Evolutionary conservation across 2,797 vertebrate species (phyloP).

Genomic region (Poliocrania exsul): DNA sequence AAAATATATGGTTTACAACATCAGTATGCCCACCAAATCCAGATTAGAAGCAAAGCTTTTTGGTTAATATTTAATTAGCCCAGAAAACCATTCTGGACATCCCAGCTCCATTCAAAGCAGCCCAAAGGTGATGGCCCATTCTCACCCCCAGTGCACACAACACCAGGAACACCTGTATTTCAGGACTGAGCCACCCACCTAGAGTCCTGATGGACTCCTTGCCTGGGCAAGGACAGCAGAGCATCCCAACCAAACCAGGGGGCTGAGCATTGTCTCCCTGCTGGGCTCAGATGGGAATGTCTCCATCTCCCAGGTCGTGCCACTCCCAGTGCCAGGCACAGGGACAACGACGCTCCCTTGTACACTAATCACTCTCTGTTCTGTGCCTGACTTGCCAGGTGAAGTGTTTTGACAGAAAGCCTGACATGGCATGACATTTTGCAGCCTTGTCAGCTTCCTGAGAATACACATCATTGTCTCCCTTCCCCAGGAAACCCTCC

Average conservation of each 20-base stretch:
- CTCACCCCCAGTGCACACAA: not conserved
- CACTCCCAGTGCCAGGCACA: accelerated
- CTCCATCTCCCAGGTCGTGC: not conserved
- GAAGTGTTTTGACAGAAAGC: not conserved
- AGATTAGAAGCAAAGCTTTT: not conserved
- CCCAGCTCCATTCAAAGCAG: conserved; percentile 10
- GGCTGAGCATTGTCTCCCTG: not conserved
- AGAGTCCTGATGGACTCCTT: conserved; percentile 44
- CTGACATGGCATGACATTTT: not conserved
- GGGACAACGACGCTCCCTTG: accelerated
- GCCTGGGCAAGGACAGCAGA: not conserved
- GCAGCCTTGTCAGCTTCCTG: not conserved
- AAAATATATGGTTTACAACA: not conserved
- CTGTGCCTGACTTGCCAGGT: not conserved
- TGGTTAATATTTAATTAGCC: not conserved
- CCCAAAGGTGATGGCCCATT: not conserved
- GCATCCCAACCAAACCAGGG: not conserved
- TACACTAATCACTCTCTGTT: not conserved
- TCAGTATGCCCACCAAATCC: conserved; percentile 57
- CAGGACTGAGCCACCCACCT: not conserved
- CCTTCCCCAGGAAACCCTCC: not conserved
- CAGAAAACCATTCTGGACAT: not conserved
- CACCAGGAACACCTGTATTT: not conserved
- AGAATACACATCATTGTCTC: accelerated
- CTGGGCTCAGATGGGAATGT: accelerated